Percentiles rank a stretch among this genome's conserved stretches.
These are phyloP conservation scores for Petrophora chlorosata DNA, from an alignment of 2,888 invertebrate species.

Conservation along the genomic window DNA sequence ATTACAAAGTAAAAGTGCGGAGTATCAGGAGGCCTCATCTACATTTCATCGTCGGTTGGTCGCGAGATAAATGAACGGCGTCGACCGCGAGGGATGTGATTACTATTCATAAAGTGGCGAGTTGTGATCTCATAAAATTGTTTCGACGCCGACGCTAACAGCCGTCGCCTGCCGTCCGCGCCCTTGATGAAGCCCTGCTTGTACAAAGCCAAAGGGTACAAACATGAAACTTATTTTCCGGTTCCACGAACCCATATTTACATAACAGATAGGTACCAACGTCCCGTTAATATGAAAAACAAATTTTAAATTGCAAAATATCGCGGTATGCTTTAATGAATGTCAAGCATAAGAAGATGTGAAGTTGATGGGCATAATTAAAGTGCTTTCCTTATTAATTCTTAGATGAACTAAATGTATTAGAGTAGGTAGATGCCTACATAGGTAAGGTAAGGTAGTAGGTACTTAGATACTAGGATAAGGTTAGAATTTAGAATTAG, in stretches of 20 bases:
- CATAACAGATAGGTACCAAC: slow-evolving; percentile 57
- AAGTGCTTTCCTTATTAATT: too few species aligned
- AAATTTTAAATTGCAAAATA: slow-evolving; percentile 30
- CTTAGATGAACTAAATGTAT: too few species aligned
- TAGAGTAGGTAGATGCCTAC: too few species aligned
- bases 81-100: slow-evolving; percentile 58
- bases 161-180: slow-evolving; percentile 14
- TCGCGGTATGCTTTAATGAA: background rate
- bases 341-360: too few species aligned
- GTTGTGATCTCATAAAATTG: slow-evolving; percentile 58
- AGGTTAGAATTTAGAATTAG: too few species aligned
- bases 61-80: slow-evolving; percentile 64
- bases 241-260: slow-evolving; percentile 60
- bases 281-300: slow-evolving; percentile 43
- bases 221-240: slow-evolving; percentile 65
- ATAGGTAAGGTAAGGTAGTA: too few species aligned
- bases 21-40: slow-evolving; percentile 66
- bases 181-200: slow-evolving; percentile 39
- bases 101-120: slow-evolving; percentile 72
- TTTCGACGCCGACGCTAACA: slow-evolving; percentile 40
- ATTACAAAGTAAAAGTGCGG: slow-evolving; percentile 62
- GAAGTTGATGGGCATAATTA: too few species aligned
- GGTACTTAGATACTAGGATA: too few species aligned
- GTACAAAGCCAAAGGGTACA: slow-evolving; percentile 51
- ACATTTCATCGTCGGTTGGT: slow-evolving; percentile 67